Conservation (phyloP, 2,888 invertebrate species). For the Leucophora obtusa region DNA sequence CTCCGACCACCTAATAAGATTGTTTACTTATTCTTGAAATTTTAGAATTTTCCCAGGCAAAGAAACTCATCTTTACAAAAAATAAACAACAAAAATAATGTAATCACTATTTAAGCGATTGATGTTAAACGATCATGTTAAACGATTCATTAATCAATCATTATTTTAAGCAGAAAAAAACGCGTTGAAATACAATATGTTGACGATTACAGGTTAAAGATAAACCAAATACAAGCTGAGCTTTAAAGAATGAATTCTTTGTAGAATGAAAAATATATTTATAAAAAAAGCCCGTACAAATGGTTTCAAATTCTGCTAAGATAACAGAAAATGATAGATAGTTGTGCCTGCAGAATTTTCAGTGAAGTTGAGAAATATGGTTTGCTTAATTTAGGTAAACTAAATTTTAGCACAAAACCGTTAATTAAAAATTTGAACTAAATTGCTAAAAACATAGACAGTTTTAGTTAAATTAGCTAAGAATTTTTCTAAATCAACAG, state of each 20-base stretch:
- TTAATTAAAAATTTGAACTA: too few relatives aligned
- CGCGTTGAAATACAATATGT: constrained; percentile 16
- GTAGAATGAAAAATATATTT: too few relatives aligned
- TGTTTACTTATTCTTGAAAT: not conserved
- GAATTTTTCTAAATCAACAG: too few relatives aligned
- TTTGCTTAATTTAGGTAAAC: too few relatives aligned
- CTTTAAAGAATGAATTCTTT: not conserved
- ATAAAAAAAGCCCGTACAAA: too few relatives aligned
- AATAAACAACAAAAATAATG: not conserved
- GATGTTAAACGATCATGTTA: constrained; percentile 27
- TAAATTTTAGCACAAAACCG: too few relatives aligned
- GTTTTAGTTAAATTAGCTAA: too few relatives aligned
- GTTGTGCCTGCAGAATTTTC: too few relatives aligned
- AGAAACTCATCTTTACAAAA: not conserved
- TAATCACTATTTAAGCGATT: constrained; percentile 20
- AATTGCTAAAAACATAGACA: too few relatives aligned
- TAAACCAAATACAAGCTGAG: not conserved
- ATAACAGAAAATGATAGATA: too few relatives aligned
- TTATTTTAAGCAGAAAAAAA: constrained; percentile 11
- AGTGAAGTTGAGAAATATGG: too few relatives aligned
- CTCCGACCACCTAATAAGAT: constrained; percentile 4
- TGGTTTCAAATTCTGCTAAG: too few relatives aligned
- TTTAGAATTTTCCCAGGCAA: not conserved
- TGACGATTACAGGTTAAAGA: constrained; percentile 30
- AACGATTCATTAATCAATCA: constrained; percentile 44